Evolutionary conservation across 1,140 invertebrate species (phyloP).

Genomic region (Ganaspis sp.): DNA sequence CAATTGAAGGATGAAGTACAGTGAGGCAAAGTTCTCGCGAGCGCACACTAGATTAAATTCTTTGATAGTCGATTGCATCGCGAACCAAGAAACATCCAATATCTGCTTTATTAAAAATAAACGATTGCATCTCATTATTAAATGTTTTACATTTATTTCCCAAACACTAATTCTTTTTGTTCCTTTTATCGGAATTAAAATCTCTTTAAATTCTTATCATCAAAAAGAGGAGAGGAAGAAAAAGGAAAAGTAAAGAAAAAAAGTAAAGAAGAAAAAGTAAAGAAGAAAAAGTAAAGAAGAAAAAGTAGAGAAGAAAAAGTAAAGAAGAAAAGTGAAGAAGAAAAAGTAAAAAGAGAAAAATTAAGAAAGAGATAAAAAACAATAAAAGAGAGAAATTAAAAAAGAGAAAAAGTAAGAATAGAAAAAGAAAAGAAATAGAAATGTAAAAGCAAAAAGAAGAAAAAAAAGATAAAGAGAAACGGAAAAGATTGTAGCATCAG

Average conservation of each 20-base stretch:
- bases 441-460: background rate
- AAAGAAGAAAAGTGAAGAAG: background rate
- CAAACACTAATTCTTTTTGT: background rate
- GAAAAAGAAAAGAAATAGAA: no score
- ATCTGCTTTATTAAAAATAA: slow-evolving; percentile 5
- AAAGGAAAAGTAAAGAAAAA: background rate
- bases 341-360: background rate
- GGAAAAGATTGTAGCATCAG: background rate
- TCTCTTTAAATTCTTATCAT: no score
- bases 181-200: background rate
- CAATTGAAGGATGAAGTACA: slow-evolving; percentile 8
- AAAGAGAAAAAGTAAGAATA: no score
- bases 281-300: no score
- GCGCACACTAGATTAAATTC: slow-evolving; percentile 6
- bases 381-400: no score
- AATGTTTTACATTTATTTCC: background rate
- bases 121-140: slow-evolving; percentile 7
- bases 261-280: background rate
- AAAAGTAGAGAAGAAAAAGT: no score
- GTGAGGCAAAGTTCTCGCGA: slow-evolving; percentile 11
- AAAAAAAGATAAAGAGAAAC: background rate
- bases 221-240: background rate
- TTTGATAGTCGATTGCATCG: slow-evolving; percentile 17
- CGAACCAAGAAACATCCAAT: background rate
- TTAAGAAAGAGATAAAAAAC: no score